Conservation (phyloP, 2,113 vertebrate species). For the Mungos mungo region DNA sequence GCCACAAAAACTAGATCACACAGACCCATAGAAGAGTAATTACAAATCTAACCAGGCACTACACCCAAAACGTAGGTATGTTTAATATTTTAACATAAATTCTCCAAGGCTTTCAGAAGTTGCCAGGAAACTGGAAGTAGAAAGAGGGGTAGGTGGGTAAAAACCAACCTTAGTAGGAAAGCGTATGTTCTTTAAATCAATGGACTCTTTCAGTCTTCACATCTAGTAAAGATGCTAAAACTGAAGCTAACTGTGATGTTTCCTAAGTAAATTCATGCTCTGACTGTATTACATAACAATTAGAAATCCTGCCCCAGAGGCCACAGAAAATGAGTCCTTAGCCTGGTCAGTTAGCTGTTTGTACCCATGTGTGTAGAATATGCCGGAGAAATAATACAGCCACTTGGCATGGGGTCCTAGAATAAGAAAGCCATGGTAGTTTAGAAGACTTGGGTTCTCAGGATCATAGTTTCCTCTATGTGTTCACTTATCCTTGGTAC, state of each 20-base stretch:
- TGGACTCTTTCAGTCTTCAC: slow-evolving; percentile 31
- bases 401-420: slow-evolving; percentile 22
- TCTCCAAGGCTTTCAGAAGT: slow-evolving; percentile 10
- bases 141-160: background rate
- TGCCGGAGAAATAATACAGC: background rate
- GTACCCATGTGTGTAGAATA: background rate
- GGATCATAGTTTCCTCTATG: background rate
- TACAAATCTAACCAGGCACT: slow-evolving; percentile 52
- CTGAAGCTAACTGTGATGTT: background rate
- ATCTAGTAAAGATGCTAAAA: slow-evolving; percentile 45
- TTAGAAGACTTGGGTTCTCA: background rate
- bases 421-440: background rate
- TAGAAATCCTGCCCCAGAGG: slow-evolving; percentile 53
- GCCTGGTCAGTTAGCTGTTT: background rate
- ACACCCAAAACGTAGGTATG: background rate
- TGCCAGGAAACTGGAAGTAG: slow-evolving; percentile 65
- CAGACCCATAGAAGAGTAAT: background rate
- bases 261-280: slow-evolving; percentile 42
- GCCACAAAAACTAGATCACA: background rate
- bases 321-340: slow-evolving; percentile 35
- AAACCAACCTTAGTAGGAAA: slow-evolving; percentile 45
- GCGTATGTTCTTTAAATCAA: slow-evolving; percentile 61
- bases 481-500: slow-evolving; percentile 36
- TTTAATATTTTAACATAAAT: slow-evolving; percentile 53
- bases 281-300: slow-evolving; percentile 51